These are phyloP conservation scores for Brachionus plicatilis DNA, from an alignment of 1,140 invertebrate genomes.

Conservation along the genomic window DNA sequence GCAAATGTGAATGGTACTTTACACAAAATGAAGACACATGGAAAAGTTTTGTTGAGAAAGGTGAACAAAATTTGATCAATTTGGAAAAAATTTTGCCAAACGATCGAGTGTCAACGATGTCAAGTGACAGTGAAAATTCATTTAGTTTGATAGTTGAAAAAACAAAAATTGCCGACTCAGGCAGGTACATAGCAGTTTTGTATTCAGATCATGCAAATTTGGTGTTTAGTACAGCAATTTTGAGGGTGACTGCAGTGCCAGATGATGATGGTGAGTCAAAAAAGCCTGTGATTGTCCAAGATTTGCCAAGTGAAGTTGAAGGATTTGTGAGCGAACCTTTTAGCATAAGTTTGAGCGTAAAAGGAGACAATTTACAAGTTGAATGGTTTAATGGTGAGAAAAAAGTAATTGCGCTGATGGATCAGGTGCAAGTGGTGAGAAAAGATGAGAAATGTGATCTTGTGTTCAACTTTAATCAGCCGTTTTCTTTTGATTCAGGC, in stretches of 20 bases:
- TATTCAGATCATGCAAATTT: neutral
- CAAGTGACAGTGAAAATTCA: neutral
- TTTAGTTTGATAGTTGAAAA: neutral
- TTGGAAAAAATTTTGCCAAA: neutral
- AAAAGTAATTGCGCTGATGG: neutral
- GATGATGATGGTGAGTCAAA: neutral
- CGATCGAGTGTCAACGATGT: neutral
- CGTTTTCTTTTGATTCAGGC: neutral
- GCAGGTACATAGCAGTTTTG: neutral
- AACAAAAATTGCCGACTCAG: neutral
- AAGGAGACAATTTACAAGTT: neutral
- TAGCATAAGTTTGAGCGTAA: neutral
- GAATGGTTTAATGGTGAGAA: constrained; percentile 27
- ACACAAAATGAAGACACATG: neutral
- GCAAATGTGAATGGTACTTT: constrained; percentile 24
- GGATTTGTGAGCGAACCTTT: neutral
- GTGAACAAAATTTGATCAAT: neutral
- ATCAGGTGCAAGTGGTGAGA: neutral
- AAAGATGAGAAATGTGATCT: neutral
- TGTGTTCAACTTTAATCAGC: neutral
- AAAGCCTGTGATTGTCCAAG: constrained; percentile 8
- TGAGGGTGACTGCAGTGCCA: neutral
- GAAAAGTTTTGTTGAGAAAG: neutral
- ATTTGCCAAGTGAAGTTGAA: neutral
- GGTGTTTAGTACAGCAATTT: neutral